A percentile compares a stretch with the other conserved stretches of the same genome.
Conservation (phyloP, 92 coral and sea anemone genomes). For the Meandrina meandrites region DNA sequence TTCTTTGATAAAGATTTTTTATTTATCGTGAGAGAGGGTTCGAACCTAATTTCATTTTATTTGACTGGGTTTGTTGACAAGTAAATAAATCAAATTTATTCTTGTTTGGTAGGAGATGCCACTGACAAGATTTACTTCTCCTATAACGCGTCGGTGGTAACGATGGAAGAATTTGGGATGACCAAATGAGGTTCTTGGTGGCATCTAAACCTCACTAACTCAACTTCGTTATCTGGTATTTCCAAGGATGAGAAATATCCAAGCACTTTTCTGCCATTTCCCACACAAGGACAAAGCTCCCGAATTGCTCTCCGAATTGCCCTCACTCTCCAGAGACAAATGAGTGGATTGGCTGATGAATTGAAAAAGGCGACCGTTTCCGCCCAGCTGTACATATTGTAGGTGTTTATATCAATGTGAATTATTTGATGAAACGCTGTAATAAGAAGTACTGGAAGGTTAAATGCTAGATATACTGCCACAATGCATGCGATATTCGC, state of each 20-base stretch:
- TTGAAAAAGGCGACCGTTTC: constrained; percentile 71
- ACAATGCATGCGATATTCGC: constrained; percentile 65
- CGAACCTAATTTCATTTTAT: too few relatives aligned
- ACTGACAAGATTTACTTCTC: too few relatives aligned
- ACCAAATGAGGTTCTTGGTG: background rate
- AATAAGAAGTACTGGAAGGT: constrained; percentile 65
- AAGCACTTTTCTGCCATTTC: background rate
- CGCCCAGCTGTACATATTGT: constrained; percentile 73
- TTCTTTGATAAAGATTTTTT: too few relatives aligned
- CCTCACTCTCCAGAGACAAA: constrained; percentile 69
- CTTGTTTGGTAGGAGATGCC: too few relatives aligned
- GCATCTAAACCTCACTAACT: background rate
- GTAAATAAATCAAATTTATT: too few relatives aligned
- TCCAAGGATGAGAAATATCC: background rate
- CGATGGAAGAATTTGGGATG: background rate
- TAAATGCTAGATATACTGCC: constrained; percentile 59
- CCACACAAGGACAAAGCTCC: background rate
- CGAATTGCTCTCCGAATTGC: constrained; percentile 1
- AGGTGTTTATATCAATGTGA: constrained; percentile 27
- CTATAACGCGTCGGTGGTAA: too few relatives aligned
- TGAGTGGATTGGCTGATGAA: constrained; percentile 71
- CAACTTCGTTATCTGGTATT: background rate
- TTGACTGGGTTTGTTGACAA: too few relatives aligned
- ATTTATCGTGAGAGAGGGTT: too few relatives aligned
- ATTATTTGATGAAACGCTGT: constrained; percentile 50